Evolutionary conservation across 2,797 vertebrate genomes (phyloP), one percentile per base, ranked within the genome.

Genomic region (Bovichtus diacanthus): DNA sequence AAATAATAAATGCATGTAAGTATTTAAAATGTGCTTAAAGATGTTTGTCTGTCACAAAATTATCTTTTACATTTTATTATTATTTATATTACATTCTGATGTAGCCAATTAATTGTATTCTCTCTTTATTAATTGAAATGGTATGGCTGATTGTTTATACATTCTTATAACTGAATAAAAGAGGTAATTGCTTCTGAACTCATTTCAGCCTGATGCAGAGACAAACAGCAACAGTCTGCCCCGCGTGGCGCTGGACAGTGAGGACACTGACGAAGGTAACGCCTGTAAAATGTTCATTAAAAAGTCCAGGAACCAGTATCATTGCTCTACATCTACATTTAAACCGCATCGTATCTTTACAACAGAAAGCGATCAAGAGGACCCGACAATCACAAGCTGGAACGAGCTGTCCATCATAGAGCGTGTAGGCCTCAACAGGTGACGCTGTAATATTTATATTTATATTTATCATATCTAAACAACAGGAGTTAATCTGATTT

Each of bases 381-480:
- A 93, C 43, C 31, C 21, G 2, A 65, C 72, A 0, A 5, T 68
- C 23, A 47, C 58, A 4, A 87, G 51, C 62, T 93, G 89, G 88
- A 91, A 87, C 2, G 92, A 94, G 5, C 78, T 93, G 63, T 92
- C 93, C 58, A 94, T 95, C 71, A 84, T 94, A 47, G 92, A 95
- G 70, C 90, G 94, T 0, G 91, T 95, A 0, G 93, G 95, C 56
- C 86, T 94, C 60, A 90, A 91, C 88, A 94, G 94, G 95, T 96
- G 68, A 82, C 51, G 43, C 9, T 15, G 47, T 23, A 1, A 38
- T n/a, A 4, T 43, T n/a, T 11, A 3, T n/a, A 4, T 43, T n/a
- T 11, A 3, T 23, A 47, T 47, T 21, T 4, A 47, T 6, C 6
- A 4, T 2, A 25, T 61, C n/a, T 27, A 5, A 44, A 36, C 19